These are phyloP conservation scores for Frankliniella intonsa DNA, from an alignment of 2,888 invertebrate genomes.

Conservation along the genomic window DNA sequence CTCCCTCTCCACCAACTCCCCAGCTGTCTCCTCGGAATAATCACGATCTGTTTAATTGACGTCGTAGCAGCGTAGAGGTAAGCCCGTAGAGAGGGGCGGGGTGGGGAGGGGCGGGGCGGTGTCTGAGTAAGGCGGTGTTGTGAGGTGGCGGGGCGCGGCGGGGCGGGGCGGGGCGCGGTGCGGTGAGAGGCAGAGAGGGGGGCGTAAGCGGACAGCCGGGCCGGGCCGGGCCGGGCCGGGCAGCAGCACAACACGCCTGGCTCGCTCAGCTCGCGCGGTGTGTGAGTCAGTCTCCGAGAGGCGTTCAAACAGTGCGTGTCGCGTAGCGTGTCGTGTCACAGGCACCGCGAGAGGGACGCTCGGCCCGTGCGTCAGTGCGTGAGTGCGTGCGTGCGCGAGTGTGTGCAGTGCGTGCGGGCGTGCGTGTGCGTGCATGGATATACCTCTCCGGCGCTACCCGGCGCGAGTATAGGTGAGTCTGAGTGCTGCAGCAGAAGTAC, in stretches of 20 bases:
- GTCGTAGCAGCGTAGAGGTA: neutral
- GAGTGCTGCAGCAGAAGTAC: too few relatives aligned
- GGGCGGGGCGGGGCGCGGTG: neutral
- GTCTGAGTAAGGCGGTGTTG: neutral
- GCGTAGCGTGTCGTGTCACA: neutral
- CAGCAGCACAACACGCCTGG: neutral
- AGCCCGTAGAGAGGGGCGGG: neutral
- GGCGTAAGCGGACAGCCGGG: neutral
- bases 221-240: neutral
- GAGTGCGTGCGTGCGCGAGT: neutral
- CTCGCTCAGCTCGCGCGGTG: neutral
- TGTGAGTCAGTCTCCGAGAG: constrained; percentile 3
- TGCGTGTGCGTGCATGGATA: neutral
- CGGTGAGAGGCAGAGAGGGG: neutral
- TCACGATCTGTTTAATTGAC: constrained; percentile 26
- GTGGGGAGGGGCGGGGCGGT: neutral
- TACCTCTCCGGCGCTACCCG: too few relatives aligned
- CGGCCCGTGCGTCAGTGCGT: neutral
- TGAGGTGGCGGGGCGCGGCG: neutral
- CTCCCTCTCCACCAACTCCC: neutral
- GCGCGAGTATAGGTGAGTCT: too few relatives aligned
- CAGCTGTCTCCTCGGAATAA: neutral
- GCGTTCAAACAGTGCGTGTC: neutral
- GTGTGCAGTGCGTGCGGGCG: neutral
- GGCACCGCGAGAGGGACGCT: neutral